phyloP scores from a whole-genome alignment of 2,888 invertebrate species.

The Bugula neritina region DNA sequence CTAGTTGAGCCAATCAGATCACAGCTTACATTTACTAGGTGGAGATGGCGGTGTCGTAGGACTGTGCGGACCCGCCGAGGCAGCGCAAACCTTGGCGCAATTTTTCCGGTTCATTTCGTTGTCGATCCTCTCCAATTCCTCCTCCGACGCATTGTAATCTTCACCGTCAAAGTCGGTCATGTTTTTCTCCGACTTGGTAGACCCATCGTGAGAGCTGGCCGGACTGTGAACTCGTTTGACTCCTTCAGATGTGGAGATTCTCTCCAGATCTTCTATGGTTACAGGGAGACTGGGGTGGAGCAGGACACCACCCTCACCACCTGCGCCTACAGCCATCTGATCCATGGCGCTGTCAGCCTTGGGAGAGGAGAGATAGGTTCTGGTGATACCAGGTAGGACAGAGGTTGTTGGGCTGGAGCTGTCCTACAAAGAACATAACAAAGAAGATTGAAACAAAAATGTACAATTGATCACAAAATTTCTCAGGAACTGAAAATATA shows the following conservation, averaged over 20 bases:
- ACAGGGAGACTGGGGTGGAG: not conserved
- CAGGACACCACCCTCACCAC: not conserved
- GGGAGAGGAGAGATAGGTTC: not conserved
- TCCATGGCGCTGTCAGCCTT: not conserved
- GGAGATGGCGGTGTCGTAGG: not conserved
- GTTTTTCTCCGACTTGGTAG: constrained; percentile 84
- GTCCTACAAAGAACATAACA: not conserved
- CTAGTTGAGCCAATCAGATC: no score
- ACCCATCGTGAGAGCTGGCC: constrained; percentile 15
- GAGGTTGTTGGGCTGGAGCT: not conserved
- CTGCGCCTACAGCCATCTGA: constrained; percentile 3
- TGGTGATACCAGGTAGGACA: not conserved
- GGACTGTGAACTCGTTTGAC: not conserved
- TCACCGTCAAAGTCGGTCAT: constrained; percentile 85
- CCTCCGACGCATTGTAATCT: constrained; percentile 46
- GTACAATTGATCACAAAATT: no score
- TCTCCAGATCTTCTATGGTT: constrained; percentile 11
- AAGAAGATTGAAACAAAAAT: no score
- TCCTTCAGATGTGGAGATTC: not conserved
- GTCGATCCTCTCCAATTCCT: constrained; percentile 45
- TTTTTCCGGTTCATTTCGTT: not conserved
- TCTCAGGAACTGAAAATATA: no score
- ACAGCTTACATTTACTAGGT: no score
- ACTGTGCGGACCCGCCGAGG: not conserved
- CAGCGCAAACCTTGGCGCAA: not conserved